Percentiles rank a stretch among this genome's conserved stretches.
These are phyloP conservation scores for Megalurothrips usitatus DNA, from an alignment of 2,888 invertebrate genomes.

Conservation along the genomic window DNA sequence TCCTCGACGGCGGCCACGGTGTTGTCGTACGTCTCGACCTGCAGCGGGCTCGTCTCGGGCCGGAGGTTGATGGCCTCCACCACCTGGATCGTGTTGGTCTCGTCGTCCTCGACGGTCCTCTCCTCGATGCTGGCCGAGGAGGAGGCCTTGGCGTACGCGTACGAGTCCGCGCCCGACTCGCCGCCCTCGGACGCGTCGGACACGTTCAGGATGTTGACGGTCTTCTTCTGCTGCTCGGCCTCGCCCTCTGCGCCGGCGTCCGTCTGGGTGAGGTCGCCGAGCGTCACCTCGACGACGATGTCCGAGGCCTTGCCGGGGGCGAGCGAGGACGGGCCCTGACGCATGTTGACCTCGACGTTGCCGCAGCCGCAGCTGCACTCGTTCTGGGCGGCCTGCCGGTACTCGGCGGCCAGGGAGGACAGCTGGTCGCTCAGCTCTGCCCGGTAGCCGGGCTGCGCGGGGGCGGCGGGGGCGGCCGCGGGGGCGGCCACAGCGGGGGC, in stretches of 20 bases:
- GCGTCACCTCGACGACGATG: slow-evolving; percentile 14
- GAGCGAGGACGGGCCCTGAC: neutral
- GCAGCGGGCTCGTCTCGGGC: slow-evolving; percentile 16
- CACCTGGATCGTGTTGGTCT: neutral
- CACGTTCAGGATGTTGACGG: neutral
- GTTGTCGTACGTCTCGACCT: slow-evolving; percentile 8
- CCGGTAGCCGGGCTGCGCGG: neutral
- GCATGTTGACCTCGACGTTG: slow-evolving; percentile 16
- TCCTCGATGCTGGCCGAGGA: slow-evolving; percentile 21
- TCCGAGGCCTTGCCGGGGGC: neutral
- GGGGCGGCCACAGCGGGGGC: neutral
- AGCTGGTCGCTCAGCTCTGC: slow-evolving; percentile 6
- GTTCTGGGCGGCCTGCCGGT: neutral
- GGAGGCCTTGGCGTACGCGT: neutral
- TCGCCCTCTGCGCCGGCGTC: neutral
- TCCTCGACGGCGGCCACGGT: slow-evolving; percentile 14
- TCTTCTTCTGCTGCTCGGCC: neutral
- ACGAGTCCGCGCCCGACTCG: neutral
- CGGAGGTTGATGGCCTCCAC: slow-evolving; percentile 18
- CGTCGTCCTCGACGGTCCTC: slow-evolving; percentile 1
- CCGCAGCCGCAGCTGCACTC: slow-evolving; percentile 16
- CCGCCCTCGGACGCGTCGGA: neutral
- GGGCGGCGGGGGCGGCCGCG: no score
- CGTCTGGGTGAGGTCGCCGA: neutral
- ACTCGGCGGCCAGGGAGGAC: neutral